Conservation (phyloP, 2,797 vertebrate genomes). For the Rhabdomys pumilio region DNA sequence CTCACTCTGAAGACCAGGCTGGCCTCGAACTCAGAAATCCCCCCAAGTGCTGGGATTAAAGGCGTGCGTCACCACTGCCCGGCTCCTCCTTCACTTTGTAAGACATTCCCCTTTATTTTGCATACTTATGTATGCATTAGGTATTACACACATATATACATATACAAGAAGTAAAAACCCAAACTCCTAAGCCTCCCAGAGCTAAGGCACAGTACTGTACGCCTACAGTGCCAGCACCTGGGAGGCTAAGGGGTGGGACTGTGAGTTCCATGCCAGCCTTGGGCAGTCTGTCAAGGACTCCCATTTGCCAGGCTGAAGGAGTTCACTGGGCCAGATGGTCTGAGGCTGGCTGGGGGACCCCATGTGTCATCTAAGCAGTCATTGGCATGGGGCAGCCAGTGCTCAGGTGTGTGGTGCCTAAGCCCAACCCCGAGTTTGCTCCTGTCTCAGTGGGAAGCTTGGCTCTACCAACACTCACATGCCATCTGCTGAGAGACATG, state of each 20-base stretch:
- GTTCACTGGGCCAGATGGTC: not conserved
- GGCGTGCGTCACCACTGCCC: too few species aligned
- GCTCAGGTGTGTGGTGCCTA: not conserved
- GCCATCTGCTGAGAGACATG: slow-evolving; percentile 71
- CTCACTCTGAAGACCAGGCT: too few species aligned
- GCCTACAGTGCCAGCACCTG: not conserved
- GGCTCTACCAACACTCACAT: slow-evolving; percentile 26
- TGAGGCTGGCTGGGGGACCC: not conserved
- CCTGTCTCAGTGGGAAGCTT: not conserved
- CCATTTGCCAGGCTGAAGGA: not conserved
- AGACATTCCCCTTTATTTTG: not conserved
- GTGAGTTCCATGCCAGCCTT: not conserved
- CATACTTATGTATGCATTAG: not conserved
- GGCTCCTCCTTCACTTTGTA: not conserved
- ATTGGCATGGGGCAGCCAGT: not conserved
- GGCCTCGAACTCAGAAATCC: too few species aligned
- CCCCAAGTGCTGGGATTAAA: too few species aligned
- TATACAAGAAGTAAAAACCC: not conserved
- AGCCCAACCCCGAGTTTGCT: slow-evolving; percentile 43
- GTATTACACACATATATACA: not conserved
- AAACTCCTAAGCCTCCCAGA: slow-evolving; percentile 45
- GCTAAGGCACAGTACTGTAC: not conserved
- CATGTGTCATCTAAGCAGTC: not conserved
- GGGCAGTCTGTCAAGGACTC: slow-evolving; percentile 20
- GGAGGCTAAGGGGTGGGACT: not conserved